Conservation (phyloP, 2,797 vertebrate genomes). For the Ptychobarbus kaznakovi region DNA sequence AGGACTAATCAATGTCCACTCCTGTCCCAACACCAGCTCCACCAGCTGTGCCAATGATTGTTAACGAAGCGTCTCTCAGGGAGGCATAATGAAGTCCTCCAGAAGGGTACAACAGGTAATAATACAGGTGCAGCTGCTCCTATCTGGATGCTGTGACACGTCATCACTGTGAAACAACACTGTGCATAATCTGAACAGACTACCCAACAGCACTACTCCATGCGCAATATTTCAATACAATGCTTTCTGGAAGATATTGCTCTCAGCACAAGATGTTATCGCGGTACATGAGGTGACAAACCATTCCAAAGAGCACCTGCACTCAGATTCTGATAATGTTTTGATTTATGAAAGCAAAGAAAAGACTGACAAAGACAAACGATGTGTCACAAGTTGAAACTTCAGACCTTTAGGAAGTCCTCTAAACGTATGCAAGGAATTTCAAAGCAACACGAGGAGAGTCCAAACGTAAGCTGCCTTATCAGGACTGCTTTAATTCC, state of each 20-base stretch:
- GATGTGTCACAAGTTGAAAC: neutral
- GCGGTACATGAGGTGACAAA: neutral
- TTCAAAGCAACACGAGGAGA: neutral
- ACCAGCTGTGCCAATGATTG: conserved; percentile 47
- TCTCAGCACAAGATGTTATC: neutral
- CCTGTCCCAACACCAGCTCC: conserved; percentile 47
- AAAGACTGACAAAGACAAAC: neutral
- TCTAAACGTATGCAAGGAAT: neutral
- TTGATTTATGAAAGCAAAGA: conserved; percentile 13
- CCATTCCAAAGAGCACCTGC: neutral
- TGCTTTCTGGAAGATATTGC: neutral
- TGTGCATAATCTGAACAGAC: neutral
- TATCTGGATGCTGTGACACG: neutral
- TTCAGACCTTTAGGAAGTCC: conserved; percentile 9
- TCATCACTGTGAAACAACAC: neutral
- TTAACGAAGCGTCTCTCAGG: conserved; percentile 6
- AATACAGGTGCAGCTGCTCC: conserved; percentile 24
- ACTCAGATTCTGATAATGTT: neutral
- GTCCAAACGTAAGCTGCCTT: neutral
- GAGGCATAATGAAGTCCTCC: conserved; percentile 23
- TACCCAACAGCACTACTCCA: neutral
- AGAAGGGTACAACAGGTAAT: conserved; percentile 35
- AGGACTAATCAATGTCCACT: conserved; percentile 54
- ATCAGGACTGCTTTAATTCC: neutral
- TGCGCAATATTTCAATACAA: neutral